A percentile compares a stretch with the other conserved stretches of the same genome.
Evolutionary conservation across 2,888 invertebrate species (phyloP).

Genomic region (Tachina grossa): DNA sequence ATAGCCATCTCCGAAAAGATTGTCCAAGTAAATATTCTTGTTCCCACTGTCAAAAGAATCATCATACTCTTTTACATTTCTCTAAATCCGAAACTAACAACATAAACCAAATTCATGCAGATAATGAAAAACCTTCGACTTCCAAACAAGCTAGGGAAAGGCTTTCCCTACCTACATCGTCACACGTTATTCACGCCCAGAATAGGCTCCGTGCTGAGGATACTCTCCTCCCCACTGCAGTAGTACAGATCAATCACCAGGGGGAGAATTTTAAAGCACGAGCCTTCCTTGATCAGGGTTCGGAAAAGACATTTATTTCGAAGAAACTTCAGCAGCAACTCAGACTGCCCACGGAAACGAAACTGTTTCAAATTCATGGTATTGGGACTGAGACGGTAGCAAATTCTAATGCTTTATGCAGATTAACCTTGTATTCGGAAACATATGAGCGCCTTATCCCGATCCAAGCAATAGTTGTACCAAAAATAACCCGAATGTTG

Average conservation of each 20-base stretch:
- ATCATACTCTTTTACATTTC: not conserved
- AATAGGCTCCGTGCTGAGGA: too few relatives aligned
- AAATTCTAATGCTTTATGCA: not conserved
- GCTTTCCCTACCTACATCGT: too few relatives aligned
- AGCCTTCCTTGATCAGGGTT: not conserved
- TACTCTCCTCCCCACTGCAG: too few relatives aligned
- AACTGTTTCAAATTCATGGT: slow-evolving; percentile 6
- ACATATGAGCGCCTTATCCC: not conserved
- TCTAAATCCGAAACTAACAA: too few relatives aligned
- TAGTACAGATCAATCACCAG: too few relatives aligned
- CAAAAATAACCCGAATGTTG: too few relatives aligned
- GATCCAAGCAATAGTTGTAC: slow-evolving; percentile 1
- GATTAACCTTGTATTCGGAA: not conserved
- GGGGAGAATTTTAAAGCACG: too few relatives aligned
- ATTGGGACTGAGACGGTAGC: not conserved
- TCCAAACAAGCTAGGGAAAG: too few relatives aligned
- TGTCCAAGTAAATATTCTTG: not conserved
- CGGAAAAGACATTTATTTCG: slow-evolving; percentile 27
- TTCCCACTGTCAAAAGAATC: not conserved
- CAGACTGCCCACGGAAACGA: slow-evolving; percentile 1
- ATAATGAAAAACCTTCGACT: too few relatives aligned
- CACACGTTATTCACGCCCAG: too few relatives aligned
- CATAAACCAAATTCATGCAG: too few relatives aligned
- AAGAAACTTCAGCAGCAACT: slow-evolving; percentile 21
- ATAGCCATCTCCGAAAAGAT: not conserved